Evolutionary conservation across 2,113 vertebrate species (phyloP).

Genomic region (Lepidothrix coronata): DNA sequence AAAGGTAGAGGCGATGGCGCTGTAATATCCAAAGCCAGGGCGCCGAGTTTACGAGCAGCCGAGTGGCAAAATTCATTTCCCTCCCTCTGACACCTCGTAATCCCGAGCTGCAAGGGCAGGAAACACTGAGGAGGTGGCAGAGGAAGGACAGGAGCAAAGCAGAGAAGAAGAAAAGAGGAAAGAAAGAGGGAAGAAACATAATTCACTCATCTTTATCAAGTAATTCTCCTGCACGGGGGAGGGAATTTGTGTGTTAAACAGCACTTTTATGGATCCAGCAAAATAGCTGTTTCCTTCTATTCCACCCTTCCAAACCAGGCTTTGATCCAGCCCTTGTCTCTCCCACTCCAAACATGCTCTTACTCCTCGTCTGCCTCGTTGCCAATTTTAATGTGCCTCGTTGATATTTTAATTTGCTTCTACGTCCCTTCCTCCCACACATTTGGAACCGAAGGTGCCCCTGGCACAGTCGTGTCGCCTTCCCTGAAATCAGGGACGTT

Average conservation of each 20-base stretch:
- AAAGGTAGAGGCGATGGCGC: constrained; percentile 62
- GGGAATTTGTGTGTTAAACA: neutral
- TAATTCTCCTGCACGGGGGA: neutral
- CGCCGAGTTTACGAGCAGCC: constrained; percentile 5
- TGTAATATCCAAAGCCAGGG: constrained; percentile 12
- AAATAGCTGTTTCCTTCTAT: neutral
- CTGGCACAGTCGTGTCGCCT: neutral
- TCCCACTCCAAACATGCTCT: rapidly evolving
- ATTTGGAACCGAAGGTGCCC: neutral
- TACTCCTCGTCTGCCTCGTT: neutral
- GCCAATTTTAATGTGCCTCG: neutral
- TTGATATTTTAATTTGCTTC: neutral
- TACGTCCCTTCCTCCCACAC: rapidly evolving
- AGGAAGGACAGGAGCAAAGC: neutral
- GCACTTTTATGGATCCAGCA: neutral
- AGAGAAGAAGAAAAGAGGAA: neutral
- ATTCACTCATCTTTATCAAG: neutral
- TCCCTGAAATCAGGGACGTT: neutral
- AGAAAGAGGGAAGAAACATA: neutral
- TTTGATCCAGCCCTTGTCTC: neutral
- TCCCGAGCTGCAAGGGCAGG: neutral
- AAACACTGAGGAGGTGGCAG: neutral
- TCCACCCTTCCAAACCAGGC: neutral
- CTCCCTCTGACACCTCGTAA: neutral
- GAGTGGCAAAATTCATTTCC: constrained; percentile 29